phyloP scores from a whole-genome alignment of 2,797 vertebrate genomes.

The Oreochromis mossambicus region DNA sequence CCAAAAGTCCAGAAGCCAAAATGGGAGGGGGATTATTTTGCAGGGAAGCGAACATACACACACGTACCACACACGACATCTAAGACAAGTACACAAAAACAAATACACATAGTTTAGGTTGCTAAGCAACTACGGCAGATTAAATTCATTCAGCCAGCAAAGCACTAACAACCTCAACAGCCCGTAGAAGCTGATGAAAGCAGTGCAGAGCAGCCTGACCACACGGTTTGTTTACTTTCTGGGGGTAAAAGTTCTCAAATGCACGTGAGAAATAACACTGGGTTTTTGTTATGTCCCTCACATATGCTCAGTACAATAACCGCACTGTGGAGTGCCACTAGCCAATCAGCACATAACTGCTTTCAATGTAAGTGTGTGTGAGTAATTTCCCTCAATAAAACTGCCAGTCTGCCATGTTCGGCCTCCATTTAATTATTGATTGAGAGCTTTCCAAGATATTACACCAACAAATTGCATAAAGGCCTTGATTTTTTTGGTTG shows the following conservation, averaged over 20 bases:
- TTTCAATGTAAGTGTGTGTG: neutral
- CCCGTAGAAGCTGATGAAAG: neutral
- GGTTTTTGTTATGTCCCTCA: neutral
- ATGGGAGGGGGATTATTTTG: neutral
- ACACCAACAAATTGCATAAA: conserved; percentile 9
- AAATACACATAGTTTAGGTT: neutral
- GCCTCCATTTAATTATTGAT: conserved; percentile 28
- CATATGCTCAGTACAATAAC: neutral
- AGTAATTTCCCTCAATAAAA: conserved; percentile 29
- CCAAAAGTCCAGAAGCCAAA: neutral
- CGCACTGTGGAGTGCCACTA: neutral
- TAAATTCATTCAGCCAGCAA: conserved; percentile 2
- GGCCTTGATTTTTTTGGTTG: neutral
- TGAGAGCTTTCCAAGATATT: conserved; percentile 26
- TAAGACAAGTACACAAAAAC: neutral
- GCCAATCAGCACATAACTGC: conserved; percentile 1
- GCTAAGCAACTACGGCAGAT: conserved; percentile 12
- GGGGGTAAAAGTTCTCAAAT: neutral
- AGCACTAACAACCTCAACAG: conserved; percentile 13
- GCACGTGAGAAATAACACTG: neutral
- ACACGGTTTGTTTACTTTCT: conserved; percentile 1
- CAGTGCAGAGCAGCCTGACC: neutral
- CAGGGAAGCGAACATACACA: neutral
- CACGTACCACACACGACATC: neutral
- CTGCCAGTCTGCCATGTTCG: neutral